Evolutionary conservation across 2,113 vertebrate genomes (phyloP), one percentile per base, ranked within the genome.

Genomic region (Caretta caretta): DNA sequence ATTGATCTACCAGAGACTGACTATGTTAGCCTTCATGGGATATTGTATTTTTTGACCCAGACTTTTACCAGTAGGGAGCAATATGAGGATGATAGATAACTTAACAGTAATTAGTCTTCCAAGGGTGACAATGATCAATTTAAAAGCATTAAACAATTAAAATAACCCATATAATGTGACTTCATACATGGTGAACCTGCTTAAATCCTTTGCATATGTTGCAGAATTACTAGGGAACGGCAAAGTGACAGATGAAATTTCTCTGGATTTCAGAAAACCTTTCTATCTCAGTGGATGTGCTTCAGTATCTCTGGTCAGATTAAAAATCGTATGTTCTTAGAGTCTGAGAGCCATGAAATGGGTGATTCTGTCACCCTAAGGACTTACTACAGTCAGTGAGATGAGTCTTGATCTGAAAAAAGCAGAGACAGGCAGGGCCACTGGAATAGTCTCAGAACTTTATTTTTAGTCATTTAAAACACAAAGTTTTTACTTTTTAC

Each of bases 281-380:
- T 42, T 93, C 82, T 91, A 89, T 94, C 78, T 90, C 72, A 87
- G 91, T 31, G 50, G 82, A 93, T 87, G 8, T 38, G 38, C 72
- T 97, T 95, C 78, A 84, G 12, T 78, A 83, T 94, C 65, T 96
- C 80, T 93, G 93, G 93, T 94, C 94, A 95, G 81, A 94, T 94
- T 96, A 94, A 91, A 95, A 96, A 93, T 27, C 57, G 87, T 75
- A 90, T 92, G 27, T 90, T 95, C 89, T 95, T 80, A 94, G 76
- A 89, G n/a, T 57, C 81, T 90, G 86, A 90, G 96, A 96, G 83
- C 14, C 56, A 88, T 87, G 49, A 94, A 96, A 93, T 88, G 87
- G 96, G 46, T 89, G 78, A 65, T 88, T 94, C n/a, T 92, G 87
- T 92, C 89, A 95, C 92, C 83, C 76, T 62, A 31, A 92, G 88